phyloP scores from a whole-genome alignment of 2,797 vertebrate species.

The Microctenopoma steveboyesi region DNA sequence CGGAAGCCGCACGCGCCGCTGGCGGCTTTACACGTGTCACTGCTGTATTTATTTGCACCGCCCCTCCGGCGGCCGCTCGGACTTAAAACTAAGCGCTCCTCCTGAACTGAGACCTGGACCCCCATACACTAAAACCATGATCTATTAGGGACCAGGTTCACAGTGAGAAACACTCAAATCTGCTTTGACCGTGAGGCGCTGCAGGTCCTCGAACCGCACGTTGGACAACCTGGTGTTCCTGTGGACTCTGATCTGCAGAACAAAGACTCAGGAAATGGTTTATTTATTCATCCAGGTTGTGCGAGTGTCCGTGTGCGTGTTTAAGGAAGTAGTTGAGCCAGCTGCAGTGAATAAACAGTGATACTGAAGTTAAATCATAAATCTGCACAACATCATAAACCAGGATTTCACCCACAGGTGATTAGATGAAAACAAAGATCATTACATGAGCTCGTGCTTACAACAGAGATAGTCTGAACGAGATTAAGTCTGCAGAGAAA shows the following conservation, averaged over 20 bases:
- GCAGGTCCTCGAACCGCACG: slow-evolving; percentile 1
- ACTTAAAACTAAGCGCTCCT: slow-evolving; percentile 45
- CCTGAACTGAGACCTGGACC: not conserved
- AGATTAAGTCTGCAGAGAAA: too few species aligned
- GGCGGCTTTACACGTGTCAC: slow-evolving; percentile 76
- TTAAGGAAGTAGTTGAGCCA: not conserved
- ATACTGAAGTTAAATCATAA: too few species aligned
- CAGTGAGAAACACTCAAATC: not conserved
- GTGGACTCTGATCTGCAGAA: slow-evolving; percentile 26
- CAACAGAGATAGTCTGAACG: too few species aligned
- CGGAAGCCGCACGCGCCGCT: slow-evolving; percentile 22
- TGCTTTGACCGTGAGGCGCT: not conserved
- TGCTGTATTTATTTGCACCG: slow-evolving; percentile 66
- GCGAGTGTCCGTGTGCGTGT: not conserved
- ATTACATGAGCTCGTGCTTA: too few species aligned
- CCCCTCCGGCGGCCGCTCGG: slow-evolving; percentile 53
- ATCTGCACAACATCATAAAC: too few species aligned
- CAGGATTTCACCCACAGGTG: too few species aligned
- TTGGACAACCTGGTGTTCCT: not conserved
- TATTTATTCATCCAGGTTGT: slow-evolving; percentile 7
- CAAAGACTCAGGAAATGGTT: slow-evolving; percentile 19
- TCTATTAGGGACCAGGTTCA: not conserved
- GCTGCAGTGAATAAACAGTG: not conserved
- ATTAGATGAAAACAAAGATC: too few species aligned
- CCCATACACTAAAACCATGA: not conserved